A percentile compares a stretch with the other conserved stretches of the same genome.
phyloP scores from a whole-genome alignment of 2,113 vertebrate species.

The Grantiella picta region DNA sequence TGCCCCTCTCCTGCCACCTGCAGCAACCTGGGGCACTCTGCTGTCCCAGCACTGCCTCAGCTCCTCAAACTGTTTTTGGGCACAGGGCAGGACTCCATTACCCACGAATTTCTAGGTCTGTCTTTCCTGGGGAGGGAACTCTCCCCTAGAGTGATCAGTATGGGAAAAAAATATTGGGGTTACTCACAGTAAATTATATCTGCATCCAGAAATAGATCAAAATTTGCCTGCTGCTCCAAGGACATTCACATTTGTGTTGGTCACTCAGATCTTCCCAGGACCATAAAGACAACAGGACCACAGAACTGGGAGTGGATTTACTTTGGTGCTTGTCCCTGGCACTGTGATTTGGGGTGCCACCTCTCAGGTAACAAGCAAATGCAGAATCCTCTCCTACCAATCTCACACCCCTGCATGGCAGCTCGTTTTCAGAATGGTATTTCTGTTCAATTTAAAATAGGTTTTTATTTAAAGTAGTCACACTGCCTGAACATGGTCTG shows the following conservation, averaged over 20 bases:
- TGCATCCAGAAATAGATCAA: background rate
- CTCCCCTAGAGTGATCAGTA: background rate
- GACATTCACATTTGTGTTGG: background rate
- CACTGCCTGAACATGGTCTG: background rate
- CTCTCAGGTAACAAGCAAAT: background rate
- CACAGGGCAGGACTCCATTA: background rate
- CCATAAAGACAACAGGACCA: background rate
- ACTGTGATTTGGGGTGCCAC: background rate
- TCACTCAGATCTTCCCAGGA: background rate
- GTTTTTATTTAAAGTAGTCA: background rate
- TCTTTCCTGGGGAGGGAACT: background rate
- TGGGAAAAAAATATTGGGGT: background rate
- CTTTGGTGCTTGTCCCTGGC: background rate
- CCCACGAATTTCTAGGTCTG: background rate
- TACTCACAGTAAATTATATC: background rate
- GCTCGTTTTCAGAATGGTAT: background rate
- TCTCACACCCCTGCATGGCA: background rate
- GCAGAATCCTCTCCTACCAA: background rate
- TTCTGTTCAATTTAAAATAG: background rate
- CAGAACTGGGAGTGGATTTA: background rate
- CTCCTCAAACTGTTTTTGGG: rapidly evolving
- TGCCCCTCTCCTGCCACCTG: background rate
- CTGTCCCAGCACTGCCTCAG: background rate
- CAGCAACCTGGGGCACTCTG: background rate
- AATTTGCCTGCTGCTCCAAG: background rate